These are phyloP conservation scores for Tychaedon coryphoeus DNA, from an alignment of 2,113 vertebrate genomes.

Conservation along the genomic window DNA sequence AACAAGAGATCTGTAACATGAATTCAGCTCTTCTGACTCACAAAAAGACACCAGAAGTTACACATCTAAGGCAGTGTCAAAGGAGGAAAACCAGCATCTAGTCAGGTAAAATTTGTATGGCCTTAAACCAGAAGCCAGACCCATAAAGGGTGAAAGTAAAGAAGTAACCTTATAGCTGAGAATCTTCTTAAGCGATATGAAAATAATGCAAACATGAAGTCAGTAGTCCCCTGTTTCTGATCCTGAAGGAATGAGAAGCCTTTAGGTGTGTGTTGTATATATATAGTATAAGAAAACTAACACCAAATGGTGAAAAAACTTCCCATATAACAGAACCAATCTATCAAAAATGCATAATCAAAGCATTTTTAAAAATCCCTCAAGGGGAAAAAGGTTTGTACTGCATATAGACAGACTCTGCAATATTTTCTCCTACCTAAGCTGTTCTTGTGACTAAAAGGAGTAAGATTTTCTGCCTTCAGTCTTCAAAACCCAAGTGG, in stretches of 20 bases:
- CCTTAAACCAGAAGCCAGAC: not conserved
- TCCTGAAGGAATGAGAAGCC: not conserved
- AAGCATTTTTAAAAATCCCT: not conserved
- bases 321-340: not conserved
- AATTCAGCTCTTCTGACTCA: not conserved
- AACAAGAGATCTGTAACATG: not conserved
- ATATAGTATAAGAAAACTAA: not conserved
- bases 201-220: not conserved
- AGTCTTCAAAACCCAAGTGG: not conserved
- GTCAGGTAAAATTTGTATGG: not conserved
- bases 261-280: not conserved
- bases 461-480: not conserved
- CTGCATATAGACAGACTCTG: fast-evolving
- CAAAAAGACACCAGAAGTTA: not conserved
- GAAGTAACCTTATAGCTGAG: not conserved
- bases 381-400: not conserved
- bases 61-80: not conserved
- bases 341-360: not conserved
- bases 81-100: not conserved
- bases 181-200: not conserved
- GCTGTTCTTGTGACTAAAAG: not conserved
- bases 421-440: not conserved
- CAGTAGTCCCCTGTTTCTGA: not conserved
- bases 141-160: not conserved
- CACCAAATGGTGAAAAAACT: not conserved